A percentile compares a stretch with the other conserved stretches of the same genome.
These are phyloP conservation scores for Hypsopygia costalis DNA, from an alignment of 2,888 invertebrate genomes.

Conservation along the genomic window DNA sequence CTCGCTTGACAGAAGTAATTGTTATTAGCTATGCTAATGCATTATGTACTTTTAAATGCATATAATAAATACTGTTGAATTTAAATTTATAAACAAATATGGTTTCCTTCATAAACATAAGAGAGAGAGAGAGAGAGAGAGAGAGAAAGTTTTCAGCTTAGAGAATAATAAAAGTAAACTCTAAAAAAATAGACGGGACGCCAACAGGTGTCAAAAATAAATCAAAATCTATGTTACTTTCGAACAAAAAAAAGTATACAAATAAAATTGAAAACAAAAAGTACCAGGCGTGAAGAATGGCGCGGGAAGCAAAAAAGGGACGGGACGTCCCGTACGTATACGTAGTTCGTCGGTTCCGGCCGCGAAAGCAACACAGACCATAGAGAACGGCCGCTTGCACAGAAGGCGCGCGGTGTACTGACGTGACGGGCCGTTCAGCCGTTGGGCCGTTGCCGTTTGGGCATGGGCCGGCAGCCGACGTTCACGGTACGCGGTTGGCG, in stretches of 20 bases:
- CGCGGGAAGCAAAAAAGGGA: slow-evolving; percentile 17
- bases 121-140: too few relatives aligned
- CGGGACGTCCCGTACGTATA: slow-evolving; percentile 33
- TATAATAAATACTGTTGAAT: too few relatives aligned
- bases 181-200: background rate
- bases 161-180: too few relatives aligned
- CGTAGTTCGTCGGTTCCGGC: slow-evolving; percentile 19
- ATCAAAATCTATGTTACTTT: slow-evolving; percentile 12
- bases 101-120: too few relatives aligned
- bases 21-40: too few relatives aligned
- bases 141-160: too few relatives aligned
- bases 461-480: background rate
- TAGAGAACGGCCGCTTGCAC: slow-evolving; percentile 62
- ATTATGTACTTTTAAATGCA: too few relatives aligned
- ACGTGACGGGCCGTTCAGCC: slow-evolving; percentile 21
- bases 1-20: too few relatives aligned
- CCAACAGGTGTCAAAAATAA: slow-evolving; percentile 21
- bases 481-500: slow-evolving; percentile 34
- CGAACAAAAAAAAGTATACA: slow-evolving; percentile 11
- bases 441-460: background rate
- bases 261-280: slow-evolving; percentile 26
- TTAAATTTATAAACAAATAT: too few relatives aligned
- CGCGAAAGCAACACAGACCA: slow-evolving; percentile 24
- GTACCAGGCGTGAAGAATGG: slow-evolving; percentile 30
- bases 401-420: slow-evolving; percentile 73